Base-by-base conservation (phyloP, 2,113 vertebrate genomes). In the Uropsilus gracilis region DNA sequence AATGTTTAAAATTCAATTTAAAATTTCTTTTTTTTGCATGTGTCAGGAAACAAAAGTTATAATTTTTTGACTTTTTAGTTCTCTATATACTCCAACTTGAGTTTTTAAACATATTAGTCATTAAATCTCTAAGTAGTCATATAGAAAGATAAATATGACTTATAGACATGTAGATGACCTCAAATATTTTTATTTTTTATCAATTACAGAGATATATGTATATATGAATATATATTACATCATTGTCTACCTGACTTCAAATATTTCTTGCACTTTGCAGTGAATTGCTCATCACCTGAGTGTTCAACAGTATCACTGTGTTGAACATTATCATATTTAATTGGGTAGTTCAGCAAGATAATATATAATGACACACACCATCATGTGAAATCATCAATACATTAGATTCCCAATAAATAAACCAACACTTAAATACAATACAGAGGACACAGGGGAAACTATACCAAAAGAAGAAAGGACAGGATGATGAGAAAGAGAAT, bases 271-370 rank as follows among this genome's bases (percentile, higher is more conserved):
- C 95, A 98, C 98, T 99, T 98, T 97, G 98, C 95, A 81, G 97
- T 98, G 98, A 98, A 98, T 98, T 98, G 98, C 98, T 98, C 98
- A 97, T 98, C 97, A 98, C 98, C 98, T 98, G 98, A 98, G 98
- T 98, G 97, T 98, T 98, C 98, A 98, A 98, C 97, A 97, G 94
- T 98, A 97, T 98, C 98, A 98, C n/a, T 98, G 93, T 97, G 97
- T 96, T 98, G 97, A 98, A 97, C 97, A 98, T 99, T 98, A 98
- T 98, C 98, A 98, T 98, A 98, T 98, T 98, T 98, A 98, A 98
- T 98, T 98, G 98, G 98, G 98, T 97, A 98, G 98, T 98, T 98
- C 98, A 98, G 98, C 98, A 98, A 98, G 98, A 98, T 98, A 99
- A 98, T 98, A 97, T 97, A 97, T 97, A 93, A 98, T 94, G 94